These are phyloP conservation scores for Sinella curviseta DNA, from an alignment of 1,140 invertebrate species.

Conservation along the genomic window DNA sequence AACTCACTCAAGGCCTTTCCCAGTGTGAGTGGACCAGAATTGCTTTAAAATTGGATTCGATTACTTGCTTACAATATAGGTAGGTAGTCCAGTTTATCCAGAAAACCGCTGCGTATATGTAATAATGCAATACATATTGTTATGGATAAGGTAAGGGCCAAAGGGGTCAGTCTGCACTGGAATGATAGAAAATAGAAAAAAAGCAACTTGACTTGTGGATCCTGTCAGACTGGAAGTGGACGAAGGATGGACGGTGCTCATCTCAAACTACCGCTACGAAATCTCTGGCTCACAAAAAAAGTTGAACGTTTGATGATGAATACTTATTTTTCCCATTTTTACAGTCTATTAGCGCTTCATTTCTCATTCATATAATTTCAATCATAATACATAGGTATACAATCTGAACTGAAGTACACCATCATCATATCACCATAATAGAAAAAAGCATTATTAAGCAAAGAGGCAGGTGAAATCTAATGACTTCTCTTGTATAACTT, in stretches of 20 bases:
- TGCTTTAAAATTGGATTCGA: conserved; percentile 22
- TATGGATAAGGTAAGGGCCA: not conserved
- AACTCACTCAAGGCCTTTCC: not conserved
- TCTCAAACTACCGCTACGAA: conserved; percentile 15
- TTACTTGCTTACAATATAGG: too few relatives aligned
- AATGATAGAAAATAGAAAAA: conserved; percentile 6
- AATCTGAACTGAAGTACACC: too few relatives aligned
- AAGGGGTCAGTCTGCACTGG: conserved; percentile 19
- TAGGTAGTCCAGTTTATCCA: too few relatives aligned
- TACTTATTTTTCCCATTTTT: not conserved
- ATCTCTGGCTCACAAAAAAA: not conserved
- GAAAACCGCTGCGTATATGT: too few relatives aligned
- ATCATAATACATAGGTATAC: too few relatives aligned
- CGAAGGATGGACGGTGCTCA: not conserved
- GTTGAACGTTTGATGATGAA: conserved; percentile 4
- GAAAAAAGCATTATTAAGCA: not conserved
- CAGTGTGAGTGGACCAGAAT: conserved; percentile 8
- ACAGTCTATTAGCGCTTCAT: not conserved
- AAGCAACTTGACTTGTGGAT: conserved; percentile 14
- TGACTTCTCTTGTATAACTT: not conserved
- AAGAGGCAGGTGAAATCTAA: conserved; percentile 10
- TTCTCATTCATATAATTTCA: not conserved
- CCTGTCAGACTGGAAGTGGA: conserved; percentile 20
- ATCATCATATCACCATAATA: too few relatives aligned
- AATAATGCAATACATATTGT: too few relatives aligned